Evolutionary conservation across 2,888 invertebrate genomes (phyloP), one percentile per base, ranked within the genome.

Genomic region (Archaeoteleia sp.): DNA sequence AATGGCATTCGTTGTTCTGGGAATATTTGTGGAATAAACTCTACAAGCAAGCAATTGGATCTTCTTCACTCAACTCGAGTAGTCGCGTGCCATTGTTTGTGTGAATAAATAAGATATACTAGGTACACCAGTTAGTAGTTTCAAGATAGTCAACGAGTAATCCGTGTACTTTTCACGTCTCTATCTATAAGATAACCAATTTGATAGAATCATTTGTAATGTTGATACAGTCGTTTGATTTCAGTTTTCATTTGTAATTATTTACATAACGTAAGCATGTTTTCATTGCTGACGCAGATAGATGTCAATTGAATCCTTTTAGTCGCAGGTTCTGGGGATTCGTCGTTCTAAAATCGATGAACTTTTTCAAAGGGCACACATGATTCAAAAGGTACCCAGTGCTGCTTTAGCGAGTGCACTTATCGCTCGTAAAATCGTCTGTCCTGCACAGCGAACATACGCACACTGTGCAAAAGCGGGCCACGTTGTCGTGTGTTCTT

Each of bases 1-100:
- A 29, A 8, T n/a, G n/a, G n/a, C n/a, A n/a, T n/a, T n/a, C n/a
- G n/a, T n/a, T n/a, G n/a, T n/a, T n/a, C n/a, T n/a, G n/a, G n/a
- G n/a, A n/a, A n/a, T n/a, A n/a, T n/a, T n/a, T n/a, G n/a, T n/a
- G 5, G 61, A 72, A 73, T 62, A 77, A 79, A 79, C 9, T 9
- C 9, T 75, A 77, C 68, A 48, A 71, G 65, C 48, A 39, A 62
- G 73, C 74, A 77, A 76, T 77, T 78, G 76, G 71, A 70, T 67
- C 63, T 71, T 67, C 58, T 67, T 34, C 20, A 5, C 20, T 20
- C 10, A 8, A n/a, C 23, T 17, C 42, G 42, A 42, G 53, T 57
- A 40, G 71, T 69, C 82, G 80, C 82, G 82, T 82, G 82, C 77
- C 81, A 74, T 74, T 82, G 78, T 83, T 83, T 82, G 83, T 77